phyloP scores from a whole-genome alignment of 2,113 vertebrate genomes.

The Daphoenositta chrysoptera region DNA sequence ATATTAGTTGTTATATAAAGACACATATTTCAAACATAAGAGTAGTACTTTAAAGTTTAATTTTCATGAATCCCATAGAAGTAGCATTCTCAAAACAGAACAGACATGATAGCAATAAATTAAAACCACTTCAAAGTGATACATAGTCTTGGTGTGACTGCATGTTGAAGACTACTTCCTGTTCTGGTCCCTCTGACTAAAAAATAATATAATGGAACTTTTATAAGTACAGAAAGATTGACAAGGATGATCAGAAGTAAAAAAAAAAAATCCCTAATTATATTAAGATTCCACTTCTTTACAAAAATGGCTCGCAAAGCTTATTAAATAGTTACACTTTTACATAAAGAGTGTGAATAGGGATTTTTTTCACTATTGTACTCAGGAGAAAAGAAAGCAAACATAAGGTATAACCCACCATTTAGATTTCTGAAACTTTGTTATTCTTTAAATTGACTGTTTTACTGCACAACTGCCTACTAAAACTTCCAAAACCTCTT shows the following conservation, averaged over 20 bases:
- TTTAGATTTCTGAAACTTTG: neutral
- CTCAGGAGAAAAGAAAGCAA: neutral
- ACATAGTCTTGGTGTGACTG: neutral
- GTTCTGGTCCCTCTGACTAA: neutral
- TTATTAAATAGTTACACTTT: neutral
- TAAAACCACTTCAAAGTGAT: neutral
- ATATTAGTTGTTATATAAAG: neutral
- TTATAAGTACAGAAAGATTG: neutral
- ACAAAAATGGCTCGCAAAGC: neutral
- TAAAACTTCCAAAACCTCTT: neutral
- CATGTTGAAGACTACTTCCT: neutral
- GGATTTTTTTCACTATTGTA: neutral
- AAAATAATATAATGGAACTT: neutral
- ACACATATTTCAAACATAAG: neutral
- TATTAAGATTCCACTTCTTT: neutral
- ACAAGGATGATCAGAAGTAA: neutral
- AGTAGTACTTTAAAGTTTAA: neutral
- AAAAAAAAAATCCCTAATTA: neutral
- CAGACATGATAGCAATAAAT: neutral
- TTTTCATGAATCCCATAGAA: neutral
- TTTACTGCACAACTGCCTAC: neutral
- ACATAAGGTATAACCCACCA: neutral
- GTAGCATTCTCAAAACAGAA: neutral
- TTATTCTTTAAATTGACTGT: neutral
- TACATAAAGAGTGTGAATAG: neutral